phyloP scores from a whole-genome alignment of 2,888 invertebrate genomes.

The Caenorhabditis sulstoni region DNA sequence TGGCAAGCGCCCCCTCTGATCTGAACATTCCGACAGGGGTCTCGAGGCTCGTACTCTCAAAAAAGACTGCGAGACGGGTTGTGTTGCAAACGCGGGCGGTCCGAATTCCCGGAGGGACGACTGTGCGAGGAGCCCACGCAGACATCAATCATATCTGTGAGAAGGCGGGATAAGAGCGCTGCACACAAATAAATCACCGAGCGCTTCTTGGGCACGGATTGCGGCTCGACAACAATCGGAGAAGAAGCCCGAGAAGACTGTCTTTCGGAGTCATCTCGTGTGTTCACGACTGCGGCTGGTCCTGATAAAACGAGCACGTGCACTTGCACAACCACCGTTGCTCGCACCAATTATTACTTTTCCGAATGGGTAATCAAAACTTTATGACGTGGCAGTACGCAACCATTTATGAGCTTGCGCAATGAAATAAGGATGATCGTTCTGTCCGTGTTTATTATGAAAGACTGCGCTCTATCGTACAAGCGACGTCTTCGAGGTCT shows the following conservation, averaged over 20 bases:
- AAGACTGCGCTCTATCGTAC: too few species aligned
- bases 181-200: constrained; percentile 26
- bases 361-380: background rate
- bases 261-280: background rate
- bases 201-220: constrained; percentile 23
- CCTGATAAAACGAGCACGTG: background rate
- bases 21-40: background rate
- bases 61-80: constrained; percentile 2
- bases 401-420: background rate
- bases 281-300: background rate
- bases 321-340: background rate
- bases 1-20: background rate
- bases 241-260: background rate
- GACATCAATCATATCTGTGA: constrained; percentile 37
- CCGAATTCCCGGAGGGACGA: constrained; percentile 39
- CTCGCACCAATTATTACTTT: too few species aligned
- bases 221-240: constrained; percentile 16
- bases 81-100: background rate
- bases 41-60: background rate
- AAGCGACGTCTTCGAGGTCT: background rate
- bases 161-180: constrained; percentile 29
- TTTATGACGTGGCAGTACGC: constrained; percentile 8
- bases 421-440: background rate
- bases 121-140: too few species aligned
- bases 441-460: too few species aligned